Evolutionary conservation across 92 coral and sea anemone species (phyloP).

Genomic region (Porites evermanni): DNA sequence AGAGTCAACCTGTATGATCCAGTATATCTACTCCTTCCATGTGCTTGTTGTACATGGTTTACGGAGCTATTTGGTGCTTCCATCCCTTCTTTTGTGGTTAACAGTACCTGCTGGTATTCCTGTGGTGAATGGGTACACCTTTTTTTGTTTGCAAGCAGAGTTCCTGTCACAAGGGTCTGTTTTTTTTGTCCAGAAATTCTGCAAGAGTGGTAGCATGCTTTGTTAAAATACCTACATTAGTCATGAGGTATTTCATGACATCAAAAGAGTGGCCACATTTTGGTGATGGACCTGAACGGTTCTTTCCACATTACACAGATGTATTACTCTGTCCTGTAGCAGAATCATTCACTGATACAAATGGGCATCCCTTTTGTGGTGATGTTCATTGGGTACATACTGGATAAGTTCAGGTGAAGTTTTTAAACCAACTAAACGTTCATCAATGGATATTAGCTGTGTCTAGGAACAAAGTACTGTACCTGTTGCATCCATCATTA

Average conservation of each 20-base stretch:
- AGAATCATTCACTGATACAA: constrained; percentile 43
- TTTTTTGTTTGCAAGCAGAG: constrained; percentile 17
- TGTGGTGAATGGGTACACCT: constrained; percentile 12
- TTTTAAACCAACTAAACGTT: constrained; percentile 46
- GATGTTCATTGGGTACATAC: constrained; percentile 62
- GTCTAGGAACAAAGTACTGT: neutral
- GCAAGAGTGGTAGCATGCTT: neutral
- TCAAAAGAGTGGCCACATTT: constrained; percentile 36
- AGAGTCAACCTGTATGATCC: constrained; percentile 26
- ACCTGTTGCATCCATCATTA: constrained; percentile 44
- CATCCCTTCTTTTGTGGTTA: constrained; percentile 5
- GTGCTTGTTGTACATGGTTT: constrained; percentile 22
- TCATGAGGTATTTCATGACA: constrained; percentile 14
- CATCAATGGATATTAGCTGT: constrained; percentile 43
- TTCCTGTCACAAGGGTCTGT: constrained; percentile 3
- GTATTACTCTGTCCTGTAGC: constrained; percentile 14
- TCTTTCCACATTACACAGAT: constrained; percentile 36
- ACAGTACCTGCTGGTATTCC: constrained; percentile 24
- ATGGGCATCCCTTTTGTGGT: constrained; percentile 51
- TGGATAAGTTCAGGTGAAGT: constrained; percentile 32
- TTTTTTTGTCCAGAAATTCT: neutral
- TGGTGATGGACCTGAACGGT: constrained; percentile 6
- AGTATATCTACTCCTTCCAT: constrained; percentile 36
- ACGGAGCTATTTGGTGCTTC: neutral
- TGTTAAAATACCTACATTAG: neutral